Conservation (phyloP, 2,888 invertebrate genomes). For the Drosophila formosana region DNA sequence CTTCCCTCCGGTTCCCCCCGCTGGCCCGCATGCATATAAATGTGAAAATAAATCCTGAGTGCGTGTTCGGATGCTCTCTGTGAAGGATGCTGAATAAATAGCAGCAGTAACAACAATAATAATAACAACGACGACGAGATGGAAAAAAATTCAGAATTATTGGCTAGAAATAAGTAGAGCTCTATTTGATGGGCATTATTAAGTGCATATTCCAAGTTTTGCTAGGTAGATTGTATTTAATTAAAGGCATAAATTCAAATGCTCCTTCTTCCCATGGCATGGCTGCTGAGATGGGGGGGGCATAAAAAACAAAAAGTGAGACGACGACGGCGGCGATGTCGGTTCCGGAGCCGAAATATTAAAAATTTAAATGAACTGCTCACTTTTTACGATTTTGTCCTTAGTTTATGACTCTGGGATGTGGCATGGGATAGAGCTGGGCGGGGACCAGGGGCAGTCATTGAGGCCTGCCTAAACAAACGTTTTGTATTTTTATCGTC, state of each 20-base stretch:
- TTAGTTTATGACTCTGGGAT: conserved; percentile 70
- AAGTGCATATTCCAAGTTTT: conserved; percentile 54
- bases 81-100: conserved; percentile 61
- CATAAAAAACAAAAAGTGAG: conserved; percentile 58
- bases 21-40: conserved; percentile 62
- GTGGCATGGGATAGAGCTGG: conserved; percentile 10
- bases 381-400: conserved; percentile 80
- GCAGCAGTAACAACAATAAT: conserved; percentile 34
- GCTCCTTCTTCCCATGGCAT: conserved; percentile 7
- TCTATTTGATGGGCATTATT: conserved; percentile 65
- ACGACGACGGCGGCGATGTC: conserved; percentile 14
- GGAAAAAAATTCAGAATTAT: conserved; percentile 39
- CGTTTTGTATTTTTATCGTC: conserved; percentile 78
- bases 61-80: conserved; percentile 63
- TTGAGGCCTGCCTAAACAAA: conserved; percentile 75
- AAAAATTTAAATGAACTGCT: conserved; percentile 81
- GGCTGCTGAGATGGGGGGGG: conserved; percentile 16
- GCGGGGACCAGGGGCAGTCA: conserved; percentile 22
- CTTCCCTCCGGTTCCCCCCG: not conserved
- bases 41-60: conserved; percentile 80
- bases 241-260: conserved; percentile 78
- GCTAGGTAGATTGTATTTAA: conserved; percentile 74
- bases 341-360: conserved; percentile 70
- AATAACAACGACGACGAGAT: conserved; percentile 8
- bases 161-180: conserved; percentile 41